Evolutionary conservation across 2,113 vertebrate genomes (phyloP).

Genomic region (Rhagologus leucostigma): DNA sequence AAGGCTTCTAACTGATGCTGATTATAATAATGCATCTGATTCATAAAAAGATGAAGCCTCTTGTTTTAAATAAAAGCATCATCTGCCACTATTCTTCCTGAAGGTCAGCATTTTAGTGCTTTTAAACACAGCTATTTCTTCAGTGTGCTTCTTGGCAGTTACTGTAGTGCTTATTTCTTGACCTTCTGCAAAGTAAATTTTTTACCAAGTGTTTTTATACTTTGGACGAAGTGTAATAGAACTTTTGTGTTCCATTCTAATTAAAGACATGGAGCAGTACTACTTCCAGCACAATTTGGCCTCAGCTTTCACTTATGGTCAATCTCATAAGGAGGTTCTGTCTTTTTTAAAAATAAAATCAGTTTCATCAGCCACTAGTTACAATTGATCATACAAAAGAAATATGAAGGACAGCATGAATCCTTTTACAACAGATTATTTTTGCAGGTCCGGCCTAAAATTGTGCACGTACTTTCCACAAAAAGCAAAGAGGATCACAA

Average conservation of each 20-base stretch:
- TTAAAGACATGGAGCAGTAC: constrained; percentile 8
- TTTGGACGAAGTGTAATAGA: not conserved
- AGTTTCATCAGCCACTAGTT: not conserved
- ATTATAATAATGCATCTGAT: constrained; percentile 44
- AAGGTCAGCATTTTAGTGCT: constrained; percentile 36
- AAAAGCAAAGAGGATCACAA: not conserved
- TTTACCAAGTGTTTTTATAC: not conserved
- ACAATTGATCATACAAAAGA: not conserved
- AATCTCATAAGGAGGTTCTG: not conserved
- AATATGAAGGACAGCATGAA: not conserved
- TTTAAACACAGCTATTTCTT: not conserved
- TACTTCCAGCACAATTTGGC: not conserved
- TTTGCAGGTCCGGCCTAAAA: not conserved
- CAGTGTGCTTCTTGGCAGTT: not conserved
- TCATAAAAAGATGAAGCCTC: constrained; percentile 48
- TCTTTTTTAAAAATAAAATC: not conserved
- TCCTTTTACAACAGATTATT: not conserved
- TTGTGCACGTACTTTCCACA: not conserved
- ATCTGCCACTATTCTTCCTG: constrained; percentile 23
- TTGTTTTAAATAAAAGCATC: constrained; percentile 53
- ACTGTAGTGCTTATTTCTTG: not conserved
- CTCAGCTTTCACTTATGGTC: constrained; percentile 15
- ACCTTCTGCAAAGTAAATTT: constrained; percentile 28
- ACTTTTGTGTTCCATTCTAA: not conserved
- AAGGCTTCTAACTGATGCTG: constrained; percentile 9